These are phyloP conservation scores for Fundulus diaphanus DNA, from an alignment of 2,797 vertebrate species.

Conservation along the genomic window DNA sequence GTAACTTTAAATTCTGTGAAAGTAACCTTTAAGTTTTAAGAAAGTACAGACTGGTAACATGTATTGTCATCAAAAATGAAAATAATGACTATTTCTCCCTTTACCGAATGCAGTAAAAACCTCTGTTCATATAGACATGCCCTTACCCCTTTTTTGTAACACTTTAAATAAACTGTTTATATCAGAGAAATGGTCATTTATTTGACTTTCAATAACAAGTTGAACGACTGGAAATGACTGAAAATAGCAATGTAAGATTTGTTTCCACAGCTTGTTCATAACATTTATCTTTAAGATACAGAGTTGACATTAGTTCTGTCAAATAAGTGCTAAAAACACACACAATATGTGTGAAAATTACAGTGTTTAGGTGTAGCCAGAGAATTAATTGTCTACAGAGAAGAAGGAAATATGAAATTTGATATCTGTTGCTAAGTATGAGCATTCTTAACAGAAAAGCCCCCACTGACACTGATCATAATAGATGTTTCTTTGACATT, in stretches of 20 bases:
- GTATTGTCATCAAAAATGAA: background rate
- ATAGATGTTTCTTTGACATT: slow-evolving; percentile 25
- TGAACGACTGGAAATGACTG: slow-evolving; percentile 25
- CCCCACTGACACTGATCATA: background rate
- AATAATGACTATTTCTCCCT: slow-evolving; percentile 19
- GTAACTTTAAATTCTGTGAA: background rate
- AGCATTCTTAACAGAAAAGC: slow-evolving; percentile 29
- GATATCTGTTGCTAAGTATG: slow-evolving; percentile 10
- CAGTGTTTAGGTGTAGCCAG: slow-evolving; percentile 20
- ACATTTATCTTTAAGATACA: slow-evolving; percentile 24
- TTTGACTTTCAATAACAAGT: slow-evolving; percentile 33
- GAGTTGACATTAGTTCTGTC: slow-evolving; percentile 3
- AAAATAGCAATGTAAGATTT: slow-evolving; percentile 18
- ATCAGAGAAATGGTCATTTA: slow-evolving; percentile 15
- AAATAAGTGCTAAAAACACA: slow-evolving; percentile 18
- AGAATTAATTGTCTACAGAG: slow-evolving; percentile 27
- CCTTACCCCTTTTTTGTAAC: slow-evolving; percentile 11
- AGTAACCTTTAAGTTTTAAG: background rate
- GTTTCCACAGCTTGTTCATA: slow-evolving; percentile 20
- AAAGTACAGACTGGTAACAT: background rate
- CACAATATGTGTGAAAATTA: slow-evolving; percentile 9
- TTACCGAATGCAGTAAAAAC: slow-evolving; percentile 30
- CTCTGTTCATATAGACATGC: slow-evolving; percentile 18
- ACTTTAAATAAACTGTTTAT: slow-evolving; percentile 5
- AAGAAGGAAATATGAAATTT: slow-evolving; percentile 44